A percentile compares a stretch with the other conserved stretches of the same genome.
Evolutionary conservation across 2,113 vertebrate genomes (phyloP).

Genomic region (Pseudolaguvia tuberculata): DNA sequence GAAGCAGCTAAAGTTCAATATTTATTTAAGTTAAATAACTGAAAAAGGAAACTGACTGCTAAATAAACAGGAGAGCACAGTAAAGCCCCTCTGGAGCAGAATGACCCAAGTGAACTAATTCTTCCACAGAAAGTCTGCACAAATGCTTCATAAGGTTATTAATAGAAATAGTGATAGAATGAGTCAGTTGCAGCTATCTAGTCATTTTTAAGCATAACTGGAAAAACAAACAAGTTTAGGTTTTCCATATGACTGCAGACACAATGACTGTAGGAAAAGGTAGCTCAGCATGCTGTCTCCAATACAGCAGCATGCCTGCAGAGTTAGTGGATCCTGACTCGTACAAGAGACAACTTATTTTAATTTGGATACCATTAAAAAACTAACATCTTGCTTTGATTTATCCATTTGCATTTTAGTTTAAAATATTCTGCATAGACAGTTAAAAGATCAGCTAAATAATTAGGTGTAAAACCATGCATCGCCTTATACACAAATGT

Average conservation of each 20-base stretch:
- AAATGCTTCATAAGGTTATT: not conserved
- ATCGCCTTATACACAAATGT: too few relatives aligned
- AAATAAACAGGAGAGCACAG: not conserved
- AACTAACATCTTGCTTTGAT: too few relatives aligned
- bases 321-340: not conserved
- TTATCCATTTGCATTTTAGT: too few relatives aligned
- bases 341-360: not conserved
- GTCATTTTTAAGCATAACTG: not conserved
- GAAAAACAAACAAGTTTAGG: constrained; percentile 2
- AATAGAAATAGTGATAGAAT: not conserved
- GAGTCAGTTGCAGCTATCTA: constrained; percentile 5
- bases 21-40: too few relatives aligned
- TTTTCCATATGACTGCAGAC: constrained; percentile 13
- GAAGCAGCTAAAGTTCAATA: not conserved
- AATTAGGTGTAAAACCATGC: too few relatives aligned
- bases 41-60: too few relatives aligned
- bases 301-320: not conserved
- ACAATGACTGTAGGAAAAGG: constrained; percentile 18
- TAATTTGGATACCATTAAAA: too few relatives aligned
- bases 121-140: constrained; percentile 8
- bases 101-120: constrained; percentile 16
- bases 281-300: not conserved
- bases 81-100: not conserved
- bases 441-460: too few relatives aligned
- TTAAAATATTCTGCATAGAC: too few relatives aligned